phyloP scores from a whole-genome alignment of 2,797 vertebrate genomes.

The Manis pentadactyla region DNA sequence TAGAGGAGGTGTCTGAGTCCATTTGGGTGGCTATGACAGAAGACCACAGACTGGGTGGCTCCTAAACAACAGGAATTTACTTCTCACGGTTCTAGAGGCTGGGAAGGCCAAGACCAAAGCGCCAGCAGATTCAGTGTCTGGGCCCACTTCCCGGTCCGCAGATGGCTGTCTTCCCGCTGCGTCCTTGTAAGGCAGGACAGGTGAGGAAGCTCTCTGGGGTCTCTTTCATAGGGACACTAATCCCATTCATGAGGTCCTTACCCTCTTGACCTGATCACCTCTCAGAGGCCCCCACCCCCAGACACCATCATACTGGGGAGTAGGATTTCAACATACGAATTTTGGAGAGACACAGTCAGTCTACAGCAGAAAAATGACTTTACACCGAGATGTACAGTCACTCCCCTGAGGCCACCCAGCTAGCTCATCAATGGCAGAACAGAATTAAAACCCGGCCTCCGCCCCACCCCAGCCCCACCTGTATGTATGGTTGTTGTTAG shows the following conservation, averaged over 20 bases:
- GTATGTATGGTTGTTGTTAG: background rate
- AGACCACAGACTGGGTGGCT: background rate
- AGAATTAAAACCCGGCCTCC: background rate
- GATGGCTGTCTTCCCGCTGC: background rate
- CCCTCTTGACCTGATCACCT: background rate
- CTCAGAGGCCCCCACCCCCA: background rate
- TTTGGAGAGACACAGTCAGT: background rate
- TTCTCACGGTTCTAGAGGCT: background rate
- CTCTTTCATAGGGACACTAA: background rate
- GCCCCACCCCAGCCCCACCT: background rate
- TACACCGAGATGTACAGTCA: background rate
- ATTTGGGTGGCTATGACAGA: background rate
- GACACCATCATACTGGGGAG: background rate
- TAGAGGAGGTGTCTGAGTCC: background rate
- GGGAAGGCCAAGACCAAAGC: background rate
- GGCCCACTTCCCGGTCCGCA: too few species aligned
- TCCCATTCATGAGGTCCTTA: background rate
- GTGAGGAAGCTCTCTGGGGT: background rate
- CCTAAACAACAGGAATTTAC: background rate
- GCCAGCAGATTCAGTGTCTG: background rate
- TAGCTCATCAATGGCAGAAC: background rate
- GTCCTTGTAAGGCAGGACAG: background rate
- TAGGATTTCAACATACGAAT: background rate
- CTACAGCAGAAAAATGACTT: background rate
- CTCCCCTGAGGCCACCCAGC: background rate